Percentiles rank a stretch among this genome's conserved stretches.
Evolutionary conservation across 2,797 vertebrate species (phyloP).

Genomic region (Danio kyathit): DNA sequence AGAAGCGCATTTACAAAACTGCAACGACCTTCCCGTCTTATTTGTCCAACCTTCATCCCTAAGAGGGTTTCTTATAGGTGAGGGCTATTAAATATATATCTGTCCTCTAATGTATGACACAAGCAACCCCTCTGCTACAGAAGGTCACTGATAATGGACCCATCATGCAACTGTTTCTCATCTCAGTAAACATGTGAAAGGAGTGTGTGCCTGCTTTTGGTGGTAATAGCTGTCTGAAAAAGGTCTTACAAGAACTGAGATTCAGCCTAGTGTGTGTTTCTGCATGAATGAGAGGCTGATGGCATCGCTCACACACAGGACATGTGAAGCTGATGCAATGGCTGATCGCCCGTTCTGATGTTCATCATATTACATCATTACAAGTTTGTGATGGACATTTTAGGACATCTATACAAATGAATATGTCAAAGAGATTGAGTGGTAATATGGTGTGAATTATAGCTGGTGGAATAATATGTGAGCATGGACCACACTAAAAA

Average conservation of each 20-base stretch:
- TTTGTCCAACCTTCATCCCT: conserved; percentile 33
- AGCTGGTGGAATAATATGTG: neutral
- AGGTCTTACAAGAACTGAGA: conserved; percentile 33
- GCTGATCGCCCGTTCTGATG: conserved; percentile 44
- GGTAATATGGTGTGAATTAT: neutral
- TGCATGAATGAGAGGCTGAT: conserved; percentile 50
- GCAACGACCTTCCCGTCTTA: conserved; percentile 31
- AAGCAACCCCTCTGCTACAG: neutral
- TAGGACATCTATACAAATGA: neutral
- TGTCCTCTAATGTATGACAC: conserved; percentile 11
- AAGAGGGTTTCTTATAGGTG: conserved; percentile 8
- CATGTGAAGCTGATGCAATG: conserved; percentile 44
- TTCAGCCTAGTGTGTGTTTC: conserved; percentile 48
- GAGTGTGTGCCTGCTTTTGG: neutral
- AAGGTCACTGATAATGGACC: conserved; percentile 43
- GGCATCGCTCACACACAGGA: conserved; percentile 49
- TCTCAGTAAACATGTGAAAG: conserved; percentile 44
- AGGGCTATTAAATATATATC: conserved; percentile 33
- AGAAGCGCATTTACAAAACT: conserved; percentile 14
- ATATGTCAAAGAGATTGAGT: neutral
- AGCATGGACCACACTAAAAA: no score
- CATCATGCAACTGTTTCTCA: conserved; percentile 40
- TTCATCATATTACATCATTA: conserved; percentile 40
- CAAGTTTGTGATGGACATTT: neutral
- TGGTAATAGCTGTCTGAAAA: conserved; percentile 23